Evolutionary conservation across 2,888 invertebrate species (phyloP).

Genomic region (Thecocarcelia acutangulata): DNA sequence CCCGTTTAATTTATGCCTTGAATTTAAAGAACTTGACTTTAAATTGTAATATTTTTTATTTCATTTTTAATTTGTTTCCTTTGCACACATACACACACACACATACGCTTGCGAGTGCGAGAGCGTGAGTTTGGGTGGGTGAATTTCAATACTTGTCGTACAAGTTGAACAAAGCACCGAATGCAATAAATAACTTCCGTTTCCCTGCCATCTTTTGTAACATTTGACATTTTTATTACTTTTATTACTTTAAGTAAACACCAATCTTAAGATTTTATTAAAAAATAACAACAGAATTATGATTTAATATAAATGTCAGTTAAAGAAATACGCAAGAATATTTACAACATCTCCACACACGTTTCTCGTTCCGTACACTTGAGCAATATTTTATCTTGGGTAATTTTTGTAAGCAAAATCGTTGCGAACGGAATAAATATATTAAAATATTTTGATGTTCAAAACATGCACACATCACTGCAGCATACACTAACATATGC

Average conservation of each 20-base stretch:
- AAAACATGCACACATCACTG: background rate
- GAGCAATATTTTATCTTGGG: background rate
- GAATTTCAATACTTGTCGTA: background rate
- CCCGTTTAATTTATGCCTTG: too few relatives aligned
- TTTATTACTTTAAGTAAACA: constrained; percentile 35
- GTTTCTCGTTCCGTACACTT: background rate
- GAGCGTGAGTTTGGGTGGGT: too few relatives aligned
- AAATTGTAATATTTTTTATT: too few relatives aligned
- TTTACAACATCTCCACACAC: constrained; percentile 6
- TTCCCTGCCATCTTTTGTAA: constrained; percentile 3
- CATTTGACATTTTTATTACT: constrained; percentile 56
- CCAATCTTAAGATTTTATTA: constrained; percentile 11
- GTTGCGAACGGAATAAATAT: constrained; percentile 6
- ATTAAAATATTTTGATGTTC: constrained; percentile 6
- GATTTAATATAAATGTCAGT: constrained; percentile 12
- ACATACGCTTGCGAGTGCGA: too few relatives aligned
- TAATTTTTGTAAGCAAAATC: background rate
- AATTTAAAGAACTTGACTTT: too few relatives aligned
- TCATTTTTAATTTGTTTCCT: too few relatives aligned
- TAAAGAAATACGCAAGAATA: constrained; percentile 12
- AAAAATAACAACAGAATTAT: constrained; percentile 20
- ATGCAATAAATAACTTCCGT: constrained; percentile 30
- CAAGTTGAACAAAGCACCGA: background rate
- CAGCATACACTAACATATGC: constrained; percentile 18
- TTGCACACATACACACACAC: too few relatives aligned